Conservation (phyloP, 2,888 invertebrate genomes). For the Crepidodera aurea region DNA sequence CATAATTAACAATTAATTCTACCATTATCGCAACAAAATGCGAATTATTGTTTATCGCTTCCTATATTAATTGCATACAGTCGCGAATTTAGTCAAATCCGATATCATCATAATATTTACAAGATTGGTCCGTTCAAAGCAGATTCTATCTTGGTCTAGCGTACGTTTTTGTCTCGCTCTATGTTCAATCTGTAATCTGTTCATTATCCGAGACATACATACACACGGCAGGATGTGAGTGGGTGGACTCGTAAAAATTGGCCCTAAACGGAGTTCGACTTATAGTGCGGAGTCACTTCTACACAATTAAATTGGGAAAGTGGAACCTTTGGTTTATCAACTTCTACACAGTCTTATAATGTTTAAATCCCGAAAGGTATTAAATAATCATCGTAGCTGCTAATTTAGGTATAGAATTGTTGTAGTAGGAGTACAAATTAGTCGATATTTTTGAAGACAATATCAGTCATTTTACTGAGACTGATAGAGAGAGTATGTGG, state of each 20-base stretch:
- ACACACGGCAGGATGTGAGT: slow-evolving; percentile 53
- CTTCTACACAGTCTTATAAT: too few species aligned
- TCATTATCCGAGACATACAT: slow-evolving; percentile 32
- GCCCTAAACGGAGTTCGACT: slow-evolving; percentile 45
- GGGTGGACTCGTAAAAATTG: slow-evolving; percentile 54
- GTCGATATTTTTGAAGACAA: too few species aligned
- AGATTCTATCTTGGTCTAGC: not conserved
- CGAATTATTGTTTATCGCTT: too few species aligned
- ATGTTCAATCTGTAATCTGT: slow-evolving; percentile 33
- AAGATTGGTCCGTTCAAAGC: slow-evolving; percentile 8
- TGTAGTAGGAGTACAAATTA: too few species aligned
- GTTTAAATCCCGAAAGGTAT: too few species aligned
- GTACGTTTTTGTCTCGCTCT: not conserved
- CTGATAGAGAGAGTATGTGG: too few species aligned
- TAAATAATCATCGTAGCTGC: too few species aligned
- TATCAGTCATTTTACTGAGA: too few species aligned
- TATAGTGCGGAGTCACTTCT: slow-evolving; percentile 16
- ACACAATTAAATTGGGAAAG: too few species aligned
- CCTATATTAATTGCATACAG: slow-evolving; percentile 7
- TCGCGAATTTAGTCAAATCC: slow-evolving; percentile 13
- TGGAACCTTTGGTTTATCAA: too few species aligned
- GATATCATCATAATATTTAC: slow-evolving; percentile 32
- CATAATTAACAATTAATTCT: slow-evolving; percentile 2
- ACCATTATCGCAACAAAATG: not conserved
- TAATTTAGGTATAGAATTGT: too few species aligned